phyloP scores from a whole-genome alignment of 2,113 vertebrate species.

The Solea solea region DNA sequence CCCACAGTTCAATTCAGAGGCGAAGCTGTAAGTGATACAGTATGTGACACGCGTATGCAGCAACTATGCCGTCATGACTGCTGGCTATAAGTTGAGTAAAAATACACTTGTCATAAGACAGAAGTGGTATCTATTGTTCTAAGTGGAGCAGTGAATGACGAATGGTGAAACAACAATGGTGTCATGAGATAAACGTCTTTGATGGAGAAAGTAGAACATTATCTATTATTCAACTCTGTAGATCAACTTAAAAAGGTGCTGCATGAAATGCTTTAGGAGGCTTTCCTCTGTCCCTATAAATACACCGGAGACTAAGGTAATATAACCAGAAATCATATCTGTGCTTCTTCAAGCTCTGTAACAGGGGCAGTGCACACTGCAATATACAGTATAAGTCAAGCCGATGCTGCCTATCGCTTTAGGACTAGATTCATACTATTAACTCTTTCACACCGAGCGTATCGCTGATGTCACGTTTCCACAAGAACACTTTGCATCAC shows the following conservation, averaged over 20 bases:
- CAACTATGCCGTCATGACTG: too few relatives aligned
- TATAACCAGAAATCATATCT: conserved; percentile 16
- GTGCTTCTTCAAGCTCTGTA: conserved; percentile 1
- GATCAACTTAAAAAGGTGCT: conserved; percentile 25
- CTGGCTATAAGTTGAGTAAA: too few relatives aligned
- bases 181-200: conserved; percentile 20
- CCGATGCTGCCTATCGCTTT: background rate
- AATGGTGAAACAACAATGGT: conserved; percentile 30
- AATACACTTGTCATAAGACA: conserved; percentile 18
- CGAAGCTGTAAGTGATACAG: too few relatives aligned
- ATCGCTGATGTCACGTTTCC: too few relatives aligned
- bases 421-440: background rate
- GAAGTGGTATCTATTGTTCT: conserved; percentile 23
- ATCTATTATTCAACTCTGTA: conserved; percentile 42
- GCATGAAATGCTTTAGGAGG: conserved; percentile 1
- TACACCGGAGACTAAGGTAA: conserved; percentile 29
- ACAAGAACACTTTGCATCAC: too few relatives aligned
- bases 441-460: background rate
- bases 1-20: too few relatives aligned
- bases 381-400: background rate
- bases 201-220: conserved; percentile 16
- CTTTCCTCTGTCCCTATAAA: conserved; percentile 17
- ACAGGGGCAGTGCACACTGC: too few relatives aligned
- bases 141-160: conserved; percentile 8
- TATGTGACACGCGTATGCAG: too few relatives aligned